Evolutionary conservation across 2,113 vertebrate genomes (phyloP), one percentile per base, ranked within the genome.

Genomic region (Jaculus jaculus): DNA sequence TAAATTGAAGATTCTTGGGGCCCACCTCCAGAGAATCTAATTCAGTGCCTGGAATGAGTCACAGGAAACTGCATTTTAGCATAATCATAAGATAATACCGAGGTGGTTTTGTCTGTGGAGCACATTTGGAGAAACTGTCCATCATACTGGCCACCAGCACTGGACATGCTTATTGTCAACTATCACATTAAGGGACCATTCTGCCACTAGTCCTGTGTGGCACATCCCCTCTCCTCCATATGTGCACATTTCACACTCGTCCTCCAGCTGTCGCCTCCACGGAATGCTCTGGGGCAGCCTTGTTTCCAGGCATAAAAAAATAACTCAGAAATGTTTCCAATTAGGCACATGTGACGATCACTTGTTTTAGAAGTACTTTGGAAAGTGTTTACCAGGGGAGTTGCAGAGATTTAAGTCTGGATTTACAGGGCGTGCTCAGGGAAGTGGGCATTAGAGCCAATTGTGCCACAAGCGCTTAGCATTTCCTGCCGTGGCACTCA

Each of bases 341-440:
- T 93, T 91, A 93, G 80, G 61, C 32, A 92, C 80, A 87, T 69
- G 51, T 79, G 23, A 60, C 69, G 58, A 92, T 65, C 42, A 37
- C 73, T 74, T 96, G 87, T 90, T 94, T 92, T 86, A 28, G 84
- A 95, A 94, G 94, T 61, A 92, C 83, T 92, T 91, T 83, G 91
- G 84, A 94, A 89, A 54, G 74, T 95, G 81, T 94, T 93, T 91
- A 91, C 47, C 74, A 68, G 5, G 65, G 42, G 9, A 61, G 28
- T 51, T 79, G 51, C 61, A 65, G 65, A 85, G 82, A 82, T 68
- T 72, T 84, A 60, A 78, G 30, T 82, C 74, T 88, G 89, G 84
- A 17, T 82, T 77, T 84, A 24, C 42, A 30, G 72, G n/a, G 1
- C 74, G 21, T 78, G 63, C 87, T 77, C 63, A 74, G n/a, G 20